These are phyloP conservation scores for Pedetes capensis DNA, from an alignment of 2,113 vertebrate genomes.

Conservation along the genomic window DNA sequence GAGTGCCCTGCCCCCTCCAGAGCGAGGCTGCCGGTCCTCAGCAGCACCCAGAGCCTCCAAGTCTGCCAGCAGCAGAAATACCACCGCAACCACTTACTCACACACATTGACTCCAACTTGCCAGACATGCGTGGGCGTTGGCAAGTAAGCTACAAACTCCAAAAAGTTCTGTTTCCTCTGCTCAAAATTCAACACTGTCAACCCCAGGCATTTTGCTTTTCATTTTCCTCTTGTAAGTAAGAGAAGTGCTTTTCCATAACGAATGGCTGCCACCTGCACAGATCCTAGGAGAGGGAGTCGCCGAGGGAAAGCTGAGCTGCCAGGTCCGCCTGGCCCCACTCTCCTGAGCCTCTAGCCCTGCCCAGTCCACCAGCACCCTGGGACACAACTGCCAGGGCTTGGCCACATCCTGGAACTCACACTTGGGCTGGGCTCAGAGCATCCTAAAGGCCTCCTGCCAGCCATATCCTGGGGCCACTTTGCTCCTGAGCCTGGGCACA, in stretches of 20 bases:
- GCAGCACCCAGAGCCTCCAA: neutral
- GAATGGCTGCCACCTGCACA: neutral
- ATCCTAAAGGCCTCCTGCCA: no score
- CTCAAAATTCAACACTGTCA: neutral
- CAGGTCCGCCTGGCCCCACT: no score
- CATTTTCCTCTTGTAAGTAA: neutral
- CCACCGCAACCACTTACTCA: neutral
- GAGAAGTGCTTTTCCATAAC: neutral
- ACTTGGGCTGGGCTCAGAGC: neutral
- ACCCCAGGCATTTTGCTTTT: neutral
- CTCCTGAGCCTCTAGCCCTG: neutral
- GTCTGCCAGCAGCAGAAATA: neutral
- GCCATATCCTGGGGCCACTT: neutral
- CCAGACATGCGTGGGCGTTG: constrained; percentile 28
- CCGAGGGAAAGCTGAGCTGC: neutral
- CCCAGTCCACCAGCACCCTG: neutral
- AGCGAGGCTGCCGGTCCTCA: accelerated
- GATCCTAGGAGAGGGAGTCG: neutral
- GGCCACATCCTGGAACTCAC: neutral
- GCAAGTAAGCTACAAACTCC: neutral
- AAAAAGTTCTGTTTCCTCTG: neutral
- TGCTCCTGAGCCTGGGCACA: neutral
- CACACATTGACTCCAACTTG: neutral
- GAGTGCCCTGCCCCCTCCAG: no score
- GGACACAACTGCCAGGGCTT: neutral